phyloP scores from a whole-genome alignment of 2,113 vertebrate genomes.

The Fulmarus glacialis region DNA sequence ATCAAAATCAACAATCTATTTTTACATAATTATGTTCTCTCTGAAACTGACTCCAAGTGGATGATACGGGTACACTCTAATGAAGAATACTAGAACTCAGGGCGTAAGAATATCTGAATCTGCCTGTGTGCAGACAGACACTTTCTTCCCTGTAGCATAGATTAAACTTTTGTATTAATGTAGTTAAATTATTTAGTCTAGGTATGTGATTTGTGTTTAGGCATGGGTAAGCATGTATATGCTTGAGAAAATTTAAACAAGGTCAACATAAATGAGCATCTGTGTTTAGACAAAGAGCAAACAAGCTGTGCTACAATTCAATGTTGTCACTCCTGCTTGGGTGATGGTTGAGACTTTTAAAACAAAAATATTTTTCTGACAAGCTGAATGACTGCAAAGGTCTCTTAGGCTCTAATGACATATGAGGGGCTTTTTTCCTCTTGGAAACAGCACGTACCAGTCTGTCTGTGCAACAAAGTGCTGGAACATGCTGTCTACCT shows the following conservation, averaged over 20 bases:
- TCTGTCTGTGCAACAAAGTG: neutral
- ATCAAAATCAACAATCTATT: neutral
- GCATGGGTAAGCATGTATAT: fast-evolving
- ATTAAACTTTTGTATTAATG: neutral
- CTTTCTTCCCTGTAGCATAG: neutral
- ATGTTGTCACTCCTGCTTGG: neutral
- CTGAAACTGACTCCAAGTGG: neutral
- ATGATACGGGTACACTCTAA: neutral
- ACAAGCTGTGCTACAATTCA: neutral
- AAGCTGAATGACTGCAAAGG: neutral
- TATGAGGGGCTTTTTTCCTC: neutral
- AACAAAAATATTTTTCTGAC: neutral
- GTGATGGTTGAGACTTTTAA: neutral
- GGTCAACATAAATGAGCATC: neutral
- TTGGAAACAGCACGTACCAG: neutral
- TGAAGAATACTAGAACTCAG: neutral
- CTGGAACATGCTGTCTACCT: neutral
- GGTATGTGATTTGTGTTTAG: neutral
- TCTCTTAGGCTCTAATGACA: neutral
- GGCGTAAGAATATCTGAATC: neutral
- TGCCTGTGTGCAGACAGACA: neutral
- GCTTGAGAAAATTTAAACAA: neutral
- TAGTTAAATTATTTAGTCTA: neutral
- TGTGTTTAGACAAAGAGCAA: neutral
- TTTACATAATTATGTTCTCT: neutral